A percentile compares a stretch with the other conserved stretches of the same genome.
Conservation (phyloP, 2,797 vertebrate species). For the Pseudomugil tenellus region DNA sequence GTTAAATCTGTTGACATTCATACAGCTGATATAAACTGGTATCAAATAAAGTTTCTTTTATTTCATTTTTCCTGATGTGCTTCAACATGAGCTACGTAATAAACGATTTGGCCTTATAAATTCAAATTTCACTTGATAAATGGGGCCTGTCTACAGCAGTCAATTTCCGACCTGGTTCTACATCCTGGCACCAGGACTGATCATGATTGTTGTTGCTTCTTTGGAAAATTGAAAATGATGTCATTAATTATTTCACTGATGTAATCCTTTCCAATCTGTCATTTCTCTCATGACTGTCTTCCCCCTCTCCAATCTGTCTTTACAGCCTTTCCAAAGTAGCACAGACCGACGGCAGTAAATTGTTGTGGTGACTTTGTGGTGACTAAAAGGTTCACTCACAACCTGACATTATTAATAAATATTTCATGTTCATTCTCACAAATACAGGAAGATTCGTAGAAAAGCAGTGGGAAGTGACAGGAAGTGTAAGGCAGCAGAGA, state of each 20-base stretch:
- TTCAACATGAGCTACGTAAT: no score
- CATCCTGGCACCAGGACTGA: neutral
- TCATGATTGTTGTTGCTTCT: slow-evolving; percentile 54
- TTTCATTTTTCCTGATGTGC: no score
- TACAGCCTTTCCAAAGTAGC: slow-evolving; percentile 33
- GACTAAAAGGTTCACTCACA: slow-evolving; percentile 40
- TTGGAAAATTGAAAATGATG: slow-evolving; percentile 41
- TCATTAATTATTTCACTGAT: neutral
- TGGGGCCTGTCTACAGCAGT: no score
- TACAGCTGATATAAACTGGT: no score
- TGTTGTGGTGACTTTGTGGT: slow-evolving; percentile 25
- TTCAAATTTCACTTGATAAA: no score
- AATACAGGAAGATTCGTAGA: slow-evolving; percentile 16
- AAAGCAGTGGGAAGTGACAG: slow-evolving; percentile 28
- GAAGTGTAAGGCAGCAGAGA: slow-evolving; percentile 27
- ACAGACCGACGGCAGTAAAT: slow-evolving; percentile 39
- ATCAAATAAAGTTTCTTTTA: no score
- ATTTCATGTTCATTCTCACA: slow-evolving; percentile 21
- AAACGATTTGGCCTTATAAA: no score
- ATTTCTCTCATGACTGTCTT: slow-evolving; percentile 20
- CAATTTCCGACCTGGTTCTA: no score
- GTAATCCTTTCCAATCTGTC: slow-evolving; percentile 13
- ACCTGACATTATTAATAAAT: slow-evolving; percentile 36
- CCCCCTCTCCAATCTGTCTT: slow-evolving; percentile 42
- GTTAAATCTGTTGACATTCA: no score